These are phyloP conservation scores for Tamias sibiricus DNA, from an alignment of 2,113 vertebrate genomes.

Conservation along the genomic window DNA sequence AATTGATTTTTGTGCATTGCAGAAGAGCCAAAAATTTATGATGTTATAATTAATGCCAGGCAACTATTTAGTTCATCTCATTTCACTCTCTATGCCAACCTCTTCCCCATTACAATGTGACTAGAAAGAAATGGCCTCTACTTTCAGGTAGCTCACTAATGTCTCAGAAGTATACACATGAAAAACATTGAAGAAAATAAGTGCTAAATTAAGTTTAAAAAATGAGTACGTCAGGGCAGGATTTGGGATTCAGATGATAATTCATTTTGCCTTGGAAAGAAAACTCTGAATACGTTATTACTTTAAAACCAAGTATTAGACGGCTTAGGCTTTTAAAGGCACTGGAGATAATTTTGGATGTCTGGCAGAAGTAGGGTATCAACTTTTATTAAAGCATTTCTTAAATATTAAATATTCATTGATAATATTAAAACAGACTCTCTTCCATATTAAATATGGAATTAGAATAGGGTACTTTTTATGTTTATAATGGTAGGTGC, in stretches of 20 bases:
- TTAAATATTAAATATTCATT: slow-evolving; percentile 72
- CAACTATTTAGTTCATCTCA: neutral
- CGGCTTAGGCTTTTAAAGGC: slow-evolving; percentile 62
- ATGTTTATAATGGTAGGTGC: slow-evolving; percentile 29
- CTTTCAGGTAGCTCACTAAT: neutral
- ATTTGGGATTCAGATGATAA: slow-evolving; percentile 58
- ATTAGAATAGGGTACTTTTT: slow-evolving; percentile 44
- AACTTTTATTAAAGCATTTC: slow-evolving; percentile 73
- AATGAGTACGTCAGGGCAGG: slow-evolving; percentile 55
- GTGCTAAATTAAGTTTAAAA: slow-evolving; percentile 65
- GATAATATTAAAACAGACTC: slow-evolving; percentile 60
- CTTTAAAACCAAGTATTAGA: slow-evolving; percentile 58
- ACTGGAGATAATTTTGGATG: slow-evolving; percentile 60
- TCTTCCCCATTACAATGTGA: neutral
- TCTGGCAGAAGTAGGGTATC: slow-evolving; percentile 50
- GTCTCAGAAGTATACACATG: neutral
- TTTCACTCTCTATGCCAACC: neutral
- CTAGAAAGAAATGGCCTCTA: neutral
- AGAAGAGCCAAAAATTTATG: neutral
- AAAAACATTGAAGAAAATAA: slow-evolving; percentile 63
- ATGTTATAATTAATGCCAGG: neutral
- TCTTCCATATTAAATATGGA: slow-evolving; percentile 64
- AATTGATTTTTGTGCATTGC: neutral
- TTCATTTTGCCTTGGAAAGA: slow-evolving; percentile 33
- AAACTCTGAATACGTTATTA: slow-evolving; percentile 51